Evolutionary conservation across 1,140 invertebrate genomes (phyloP).

Genomic region (Myzus persicae): DNA sequence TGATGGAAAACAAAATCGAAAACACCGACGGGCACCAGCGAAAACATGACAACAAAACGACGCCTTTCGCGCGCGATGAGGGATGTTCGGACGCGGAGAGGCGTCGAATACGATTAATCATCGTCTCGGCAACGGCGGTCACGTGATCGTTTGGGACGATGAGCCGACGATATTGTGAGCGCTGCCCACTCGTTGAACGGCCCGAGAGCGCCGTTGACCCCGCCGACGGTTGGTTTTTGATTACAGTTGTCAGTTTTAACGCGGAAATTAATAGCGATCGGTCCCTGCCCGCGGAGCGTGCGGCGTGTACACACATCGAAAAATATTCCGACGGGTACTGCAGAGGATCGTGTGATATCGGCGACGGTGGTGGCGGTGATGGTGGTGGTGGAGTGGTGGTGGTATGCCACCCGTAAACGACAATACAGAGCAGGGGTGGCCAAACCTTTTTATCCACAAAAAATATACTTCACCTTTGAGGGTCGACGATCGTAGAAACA

Average conservation of each 20-base stretch:
- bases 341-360: not conserved
- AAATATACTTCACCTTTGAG: too few species aligned
- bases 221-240: conserved; percentile 11
- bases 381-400: too few species aligned
- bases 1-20: not conserved
- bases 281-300: not conserved
- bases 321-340: not conserved
- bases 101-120: conserved; percentile 34
- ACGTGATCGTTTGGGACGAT: not conserved
- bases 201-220: not conserved
- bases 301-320: not conserved
- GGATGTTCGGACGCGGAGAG: not conserved
- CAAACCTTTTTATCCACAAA: too few species aligned
- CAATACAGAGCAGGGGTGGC: too few species aligned
- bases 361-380: too few species aligned
- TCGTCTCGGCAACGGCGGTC: not conserved
- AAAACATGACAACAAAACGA: not conserved
- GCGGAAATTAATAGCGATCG: conserved; percentile 9
- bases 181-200: not conserved
- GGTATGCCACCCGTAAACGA: not conserved
- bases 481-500: too few species aligned
- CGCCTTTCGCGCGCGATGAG: not conserved
- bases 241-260: conserved; percentile 32
- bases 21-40: too few species aligned
- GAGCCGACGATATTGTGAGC: not conserved